Evolutionary conservation across 2,113 vertebrate species (phyloP).

Genomic region (Nerophis ophidion): DNA sequence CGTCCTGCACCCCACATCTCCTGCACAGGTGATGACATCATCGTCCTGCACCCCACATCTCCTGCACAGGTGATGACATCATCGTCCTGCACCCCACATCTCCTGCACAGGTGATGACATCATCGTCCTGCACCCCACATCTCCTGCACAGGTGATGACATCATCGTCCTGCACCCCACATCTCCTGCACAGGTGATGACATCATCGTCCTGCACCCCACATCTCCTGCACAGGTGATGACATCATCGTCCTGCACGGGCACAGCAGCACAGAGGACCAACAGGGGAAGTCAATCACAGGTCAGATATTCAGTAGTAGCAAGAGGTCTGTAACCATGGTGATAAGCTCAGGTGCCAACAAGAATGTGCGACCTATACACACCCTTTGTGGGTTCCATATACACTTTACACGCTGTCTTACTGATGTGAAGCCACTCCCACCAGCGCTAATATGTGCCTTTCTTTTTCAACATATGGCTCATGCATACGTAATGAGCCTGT

Average conservation of each 20-base stretch:
- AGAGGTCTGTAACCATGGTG: slow-evolving; percentile 55
- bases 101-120: slow-evolving; percentile 41
- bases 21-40: slow-evolving; percentile 45
- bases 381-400: slow-evolving; percentile 41
- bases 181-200: slow-evolving; percentile 39
- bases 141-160: slow-evolving; percentile 40
- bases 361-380: slow-evolving; percentile 39
- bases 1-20: slow-evolving; percentile 13
- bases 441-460: slow-evolving; percentile 10
- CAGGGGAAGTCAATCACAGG: slow-evolving; percentile 49
- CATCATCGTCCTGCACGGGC: slow-evolving; percentile 44
- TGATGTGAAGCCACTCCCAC: slow-evolving; percentile 15
- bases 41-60: slow-evolving; percentile 15
- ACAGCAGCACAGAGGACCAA: slow-evolving; percentile 48
- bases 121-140: slow-evolving; percentile 31
- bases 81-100: slow-evolving; percentile 26
- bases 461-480: slow-evolving; percentile 16
- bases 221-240: slow-evolving; percentile 32
- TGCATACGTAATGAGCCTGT: slow-evolving; percentile 19
- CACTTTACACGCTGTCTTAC: slow-evolving; percentile 14
- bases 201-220: slow-evolving; percentile 33
- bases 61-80: slow-evolving; percentile 43
- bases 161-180: slow-evolving; percentile 34
- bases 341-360: slow-evolving; percentile 49
- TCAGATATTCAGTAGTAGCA: slow-evolving; percentile 37